These are phyloP conservation scores for Aurelia coerulea DNA, from an alignment of 30 jellyfish, hydroid and myxozoan species.

Conservation along the genomic window DNA sequence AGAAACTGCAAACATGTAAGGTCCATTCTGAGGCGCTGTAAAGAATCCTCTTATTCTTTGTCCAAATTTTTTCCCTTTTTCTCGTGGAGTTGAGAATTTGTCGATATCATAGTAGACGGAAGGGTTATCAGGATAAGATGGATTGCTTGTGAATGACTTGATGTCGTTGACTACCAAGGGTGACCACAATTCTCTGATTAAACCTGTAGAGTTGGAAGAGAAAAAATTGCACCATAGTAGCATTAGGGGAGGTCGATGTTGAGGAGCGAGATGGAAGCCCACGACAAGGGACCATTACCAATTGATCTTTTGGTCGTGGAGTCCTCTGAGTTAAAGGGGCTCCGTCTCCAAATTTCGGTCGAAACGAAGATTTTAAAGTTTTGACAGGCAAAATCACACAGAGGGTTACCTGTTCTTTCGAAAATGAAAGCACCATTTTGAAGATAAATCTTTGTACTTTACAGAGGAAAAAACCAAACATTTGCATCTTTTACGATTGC, in stretches of 20 bases:
- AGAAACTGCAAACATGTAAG: slow-evolving; percentile 94
- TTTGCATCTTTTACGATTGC: too few relatives aligned
- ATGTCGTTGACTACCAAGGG: slow-evolving; percentile 64
- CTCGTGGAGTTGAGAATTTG: slow-evolving; percentile 90
- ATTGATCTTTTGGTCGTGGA: too few relatives aligned
- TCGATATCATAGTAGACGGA: slow-evolving; percentile 59
- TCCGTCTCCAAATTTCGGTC: too few relatives aligned
- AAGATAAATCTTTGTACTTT: too few relatives aligned
- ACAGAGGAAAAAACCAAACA: too few relatives aligned
- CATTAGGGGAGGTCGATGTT: too few relatives aligned
- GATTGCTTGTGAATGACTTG: slow-evolving; percentile 65
- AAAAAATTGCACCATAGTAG: too few relatives aligned
- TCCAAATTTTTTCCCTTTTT: slow-evolving; percentile 75
- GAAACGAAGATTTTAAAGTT: too few relatives aligned
- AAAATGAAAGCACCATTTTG: too few relatives aligned
- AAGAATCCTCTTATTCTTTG: slow-evolving; percentile 91
- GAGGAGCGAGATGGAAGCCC: not conserved
- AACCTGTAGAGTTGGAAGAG: slow-evolving; percentile 53
- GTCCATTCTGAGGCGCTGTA: slow-evolving; percentile 91
- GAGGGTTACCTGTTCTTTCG: too few relatives aligned
- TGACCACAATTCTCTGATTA: slow-evolving; percentile 84
- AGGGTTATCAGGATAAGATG: slow-evolving; percentile 77
- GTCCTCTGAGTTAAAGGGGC: too few relatives aligned
- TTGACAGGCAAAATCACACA: too few relatives aligned
- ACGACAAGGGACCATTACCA: not conserved